Evolutionary conservation across 1,140 invertebrate genomes (phyloP), one percentile per base, ranked within the genome.

Genomic region (Pinna nobilis): DNA sequence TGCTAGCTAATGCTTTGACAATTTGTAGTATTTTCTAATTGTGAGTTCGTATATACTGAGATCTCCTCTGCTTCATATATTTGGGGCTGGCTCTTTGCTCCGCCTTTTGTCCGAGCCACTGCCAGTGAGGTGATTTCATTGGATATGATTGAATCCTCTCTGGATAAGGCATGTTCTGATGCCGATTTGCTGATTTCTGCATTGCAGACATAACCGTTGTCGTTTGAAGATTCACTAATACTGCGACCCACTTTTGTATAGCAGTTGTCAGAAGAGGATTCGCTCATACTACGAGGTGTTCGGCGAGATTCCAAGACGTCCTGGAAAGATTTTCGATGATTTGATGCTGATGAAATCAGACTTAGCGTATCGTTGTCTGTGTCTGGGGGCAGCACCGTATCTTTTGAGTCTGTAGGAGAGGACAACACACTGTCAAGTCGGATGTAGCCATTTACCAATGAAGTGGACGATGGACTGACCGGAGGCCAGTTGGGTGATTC

Each of bases 401-500:
- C 20, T 32, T 33, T 1, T 18, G 23, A n/a, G 30, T 59, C 23
- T 18, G 30, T 59, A 35, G 13, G 59, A 25, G 7, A 5, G n/a
- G 59, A 63, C n/a, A 18, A 37, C n/a, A 63, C n/a, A 30, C 44
- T 69, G 6, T 70, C 60, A 32, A 65, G 20, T 32, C 41, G 47
- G 2, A 57, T 9, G 15, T 64, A 70, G 1, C 66, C 67, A 44
- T 49, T 60, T 30, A 57, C 23, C 44, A 72, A 39, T 35, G 51
- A 70, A 5, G 30, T 32, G 18, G 30, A 11, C 4, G 47, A 65
- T 11, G 41, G 49, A 11, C 75, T 77, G 1, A 83, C 71, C 7
- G 83, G 83, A 0, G 84, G 84, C 84, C 84, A 85, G 30, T 70
- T 59, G 1, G 77, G 80, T 57, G 77, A 59, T 9, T 74, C 78